Evolutionary conservation across 2,888 invertebrate genomes (phyloP).

Genomic region (Drosophila infuscata): DNA sequence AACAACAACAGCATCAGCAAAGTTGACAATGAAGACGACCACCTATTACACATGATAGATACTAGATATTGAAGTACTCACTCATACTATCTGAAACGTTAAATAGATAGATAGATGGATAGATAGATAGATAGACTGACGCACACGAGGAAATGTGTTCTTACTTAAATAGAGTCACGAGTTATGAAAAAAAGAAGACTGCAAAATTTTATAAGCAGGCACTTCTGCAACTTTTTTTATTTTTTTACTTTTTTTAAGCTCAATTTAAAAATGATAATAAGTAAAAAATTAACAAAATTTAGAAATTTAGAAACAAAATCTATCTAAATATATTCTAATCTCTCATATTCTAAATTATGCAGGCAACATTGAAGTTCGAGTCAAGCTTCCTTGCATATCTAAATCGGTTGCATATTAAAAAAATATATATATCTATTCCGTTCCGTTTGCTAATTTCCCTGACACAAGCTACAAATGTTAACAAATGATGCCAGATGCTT

Average conservation of each 20-base stretch:
- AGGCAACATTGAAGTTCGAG: neutral
- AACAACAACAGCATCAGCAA: slow-evolving; percentile 28
- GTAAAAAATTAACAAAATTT: neutral
- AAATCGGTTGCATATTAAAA: neutral
- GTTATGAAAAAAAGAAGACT: neutral
- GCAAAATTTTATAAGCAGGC: neutral
- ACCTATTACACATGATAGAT: slow-evolving; percentile 60
- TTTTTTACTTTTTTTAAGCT: neutral
- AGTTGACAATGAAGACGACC: slow-evolving; percentile 47
- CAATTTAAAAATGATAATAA: neutral
- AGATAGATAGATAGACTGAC: slow-evolving; percentile 18
- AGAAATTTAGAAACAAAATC: neutral
- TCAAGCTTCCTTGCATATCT: neutral
- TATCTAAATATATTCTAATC: neutral
- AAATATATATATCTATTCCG: slow-evolving; percentile 1
- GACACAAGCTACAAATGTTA: slow-evolving; percentile 36
- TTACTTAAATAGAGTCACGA: neutral
- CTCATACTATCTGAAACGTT: slow-evolving; percentile 20
- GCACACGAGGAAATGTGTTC: slow-evolving; percentile 30
- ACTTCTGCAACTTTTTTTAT: neutral
- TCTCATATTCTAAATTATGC: neutral
- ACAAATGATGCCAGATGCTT: slow-evolving; percentile 68
- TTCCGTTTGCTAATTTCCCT: slow-evolving; percentile 6
- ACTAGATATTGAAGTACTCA: slow-evolving; percentile 51
- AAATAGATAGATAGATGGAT: slow-evolving; percentile 4